A percentile compares a stretch with the other conserved stretches of the same genome.
Conservation (phyloP, 2,113 vertebrate species). For the Tapirus terrestris region DNA sequence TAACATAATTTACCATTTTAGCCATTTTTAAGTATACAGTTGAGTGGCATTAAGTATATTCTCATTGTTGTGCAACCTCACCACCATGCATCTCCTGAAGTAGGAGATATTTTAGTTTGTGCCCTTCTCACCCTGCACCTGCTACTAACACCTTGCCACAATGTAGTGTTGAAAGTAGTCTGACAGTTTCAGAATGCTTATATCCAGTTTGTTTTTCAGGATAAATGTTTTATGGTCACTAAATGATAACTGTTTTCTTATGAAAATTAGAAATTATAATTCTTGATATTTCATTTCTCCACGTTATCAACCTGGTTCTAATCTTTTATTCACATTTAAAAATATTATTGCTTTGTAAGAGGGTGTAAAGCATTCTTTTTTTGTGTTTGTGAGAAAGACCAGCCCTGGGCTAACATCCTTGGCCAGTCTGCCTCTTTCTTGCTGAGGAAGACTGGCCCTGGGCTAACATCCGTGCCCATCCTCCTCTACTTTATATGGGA, state of each 20-base stretch:
- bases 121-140: not conserved
- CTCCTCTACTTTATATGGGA: too few species aligned
- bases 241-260: not conserved
- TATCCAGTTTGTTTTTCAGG: not conserved
- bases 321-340: not conserved
- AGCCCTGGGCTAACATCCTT: too few species aligned
- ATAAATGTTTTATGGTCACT: not conserved
- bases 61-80: not conserved
- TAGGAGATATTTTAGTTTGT: not conserved
- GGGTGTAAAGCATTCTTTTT: not conserved
- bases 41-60: not conserved
- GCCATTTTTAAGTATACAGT: not conserved
- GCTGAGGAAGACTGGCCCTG: too few species aligned
- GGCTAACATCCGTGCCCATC: too few species aligned
- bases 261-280: not conserved
- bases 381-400: not conserved
- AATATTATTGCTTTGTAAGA: not conserved
- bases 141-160: not conserved
- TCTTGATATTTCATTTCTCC: not conserved
- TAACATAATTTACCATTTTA: not conserved
- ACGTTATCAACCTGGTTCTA: not conserved
- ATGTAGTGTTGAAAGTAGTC: not conserved
- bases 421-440: too few species aligned
- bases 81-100: not conserved
- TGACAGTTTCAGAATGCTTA: not conserved